Percentiles rank a stretch among this genome's conserved stretches.
Conservation (phyloP, 2,888 invertebrate species). For the Lepas anatifera region DNA sequence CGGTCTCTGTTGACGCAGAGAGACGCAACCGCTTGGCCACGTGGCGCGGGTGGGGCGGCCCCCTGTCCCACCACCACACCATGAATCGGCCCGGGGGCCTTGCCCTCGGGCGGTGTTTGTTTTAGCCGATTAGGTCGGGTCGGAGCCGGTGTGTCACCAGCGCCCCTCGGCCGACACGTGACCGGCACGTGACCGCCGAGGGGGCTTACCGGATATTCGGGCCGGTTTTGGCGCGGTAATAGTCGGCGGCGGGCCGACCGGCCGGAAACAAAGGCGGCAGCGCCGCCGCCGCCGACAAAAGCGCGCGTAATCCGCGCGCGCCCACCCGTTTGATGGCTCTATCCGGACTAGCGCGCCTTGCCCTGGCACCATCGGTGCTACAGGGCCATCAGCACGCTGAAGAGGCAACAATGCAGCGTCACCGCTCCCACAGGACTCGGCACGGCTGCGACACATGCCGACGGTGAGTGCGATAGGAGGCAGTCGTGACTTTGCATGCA, state of each 20-base stretch:
- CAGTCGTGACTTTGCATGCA: no score
- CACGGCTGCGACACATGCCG: no score
- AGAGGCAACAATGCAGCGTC: no score
- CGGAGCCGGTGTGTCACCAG: neutral
- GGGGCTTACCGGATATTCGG: constrained; percentile 11
- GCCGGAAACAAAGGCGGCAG: constrained; percentile 9
- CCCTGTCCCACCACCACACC: no score
- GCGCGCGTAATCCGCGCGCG: constrained; percentile 1
- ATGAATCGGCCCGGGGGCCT: neutral
- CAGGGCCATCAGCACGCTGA: neutral
- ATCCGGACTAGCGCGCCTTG: neutral
- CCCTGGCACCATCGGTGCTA: neutral
- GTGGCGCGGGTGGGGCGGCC: no score
- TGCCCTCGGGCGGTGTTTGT: neutral
- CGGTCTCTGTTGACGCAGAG: no score
- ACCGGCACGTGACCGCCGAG: neutral
- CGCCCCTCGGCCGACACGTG: neutral
- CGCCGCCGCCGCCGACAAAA: neutral
- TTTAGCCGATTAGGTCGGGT: neutral
- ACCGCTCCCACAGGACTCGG: no score
- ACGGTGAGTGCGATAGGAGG: no score
- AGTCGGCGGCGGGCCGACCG: neutral
- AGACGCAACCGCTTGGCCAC: no score
- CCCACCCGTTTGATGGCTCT: neutral
- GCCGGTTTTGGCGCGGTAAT: neutral